Evolutionary conservation across 2,797 vertebrate species (phyloP), one percentile per base, ranked within the genome.

Genomic region (Lithobates sylvaticus): DNA sequence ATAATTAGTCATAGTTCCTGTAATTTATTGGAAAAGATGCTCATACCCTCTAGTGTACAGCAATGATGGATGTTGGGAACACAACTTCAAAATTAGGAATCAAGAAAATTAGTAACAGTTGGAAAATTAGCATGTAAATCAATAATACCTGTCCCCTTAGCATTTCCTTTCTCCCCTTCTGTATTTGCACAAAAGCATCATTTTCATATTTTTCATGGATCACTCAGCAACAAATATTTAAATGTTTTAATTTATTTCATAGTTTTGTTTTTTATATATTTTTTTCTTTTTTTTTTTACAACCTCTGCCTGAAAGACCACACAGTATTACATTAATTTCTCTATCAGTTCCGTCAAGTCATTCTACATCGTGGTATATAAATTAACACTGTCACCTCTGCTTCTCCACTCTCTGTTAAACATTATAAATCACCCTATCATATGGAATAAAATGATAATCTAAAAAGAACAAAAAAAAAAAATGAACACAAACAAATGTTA

Each of bases 21-120:
- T 95, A 95, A 95, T 95, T 95, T 95, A 95, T 95, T 95, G 94
- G 92, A 94, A 94, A 94, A 94, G 94, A 94, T 94, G 91, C 91
- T 93, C 93, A 93, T 90, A 91, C 92, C 92, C 91, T 95, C 93
- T 91, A 94, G 93, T 95, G 92, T 93, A 93, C 93, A 91, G 91
- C 92, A 92, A 92, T 95, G 94, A 95, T 95, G 93, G 94, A 95
- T 94, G 94, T 91, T 92, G 90, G 91, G 92, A 93, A 93, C 92
- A 90, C 90, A 94, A 94, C 92, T 95, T 95, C 93, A 92, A 92
- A 94, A 94, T 92, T 91, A 90, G 89, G 93, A 95, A 94, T 95
- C 93, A 94, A 94, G 93, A 94, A 95, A 95, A 95, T 94, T 93
- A 94, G 94, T 93, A 94, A 94, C 94, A 95, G 93, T 95, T 95